phyloP scores from a whole-genome alignment of 2,888 invertebrate species.

The Drosophila rubida region DNA sequence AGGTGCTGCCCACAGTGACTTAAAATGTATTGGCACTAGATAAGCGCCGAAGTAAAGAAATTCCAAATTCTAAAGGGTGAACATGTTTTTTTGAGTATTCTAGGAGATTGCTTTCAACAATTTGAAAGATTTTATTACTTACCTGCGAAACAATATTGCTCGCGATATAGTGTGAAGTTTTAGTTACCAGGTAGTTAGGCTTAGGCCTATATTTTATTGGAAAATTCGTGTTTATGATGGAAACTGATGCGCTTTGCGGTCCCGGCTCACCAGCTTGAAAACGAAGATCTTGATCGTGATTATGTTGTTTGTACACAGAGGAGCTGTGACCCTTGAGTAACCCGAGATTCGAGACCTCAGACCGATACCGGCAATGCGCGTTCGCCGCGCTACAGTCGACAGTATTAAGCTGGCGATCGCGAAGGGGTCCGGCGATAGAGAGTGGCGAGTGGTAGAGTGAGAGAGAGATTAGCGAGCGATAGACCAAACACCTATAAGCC shows the following conservation, averaged over 20 bases:
- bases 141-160: too few relatives aligned
- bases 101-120: too few relatives aligned
- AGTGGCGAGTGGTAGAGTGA: not conserved
- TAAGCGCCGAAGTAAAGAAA: not conserved
- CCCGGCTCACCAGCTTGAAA: constrained; percentile 2
- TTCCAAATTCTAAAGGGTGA: not conserved
- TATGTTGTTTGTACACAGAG: constrained; percentile 23
- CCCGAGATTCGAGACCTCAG: constrained; percentile 46
- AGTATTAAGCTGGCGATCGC: not conserved
- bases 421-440: not conserved
- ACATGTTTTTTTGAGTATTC: too few relatives aligned
- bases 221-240: not conserved
- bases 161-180: too few relatives aligned
- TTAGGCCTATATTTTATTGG: too few relatives aligned
- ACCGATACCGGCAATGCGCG: constrained; percentile 53
- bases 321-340: constrained; percentile 64
- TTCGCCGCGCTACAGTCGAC: constrained; percentile 7
- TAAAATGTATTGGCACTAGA: not conserved
- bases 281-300: constrained; percentile 4
- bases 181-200: too few relatives aligned
- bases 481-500: constrained; percentile 17
- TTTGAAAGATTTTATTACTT: too few relatives aligned
- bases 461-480: constrained; percentile 29
- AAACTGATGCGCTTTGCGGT: constrained; percentile 34
- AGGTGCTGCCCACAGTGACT: constrained; percentile 32